Evolutionary conservation across 2,888 invertebrate genomes (phyloP), one percentile per base, ranked within the genome.

Genomic region (Trilocha varians): DNA sequence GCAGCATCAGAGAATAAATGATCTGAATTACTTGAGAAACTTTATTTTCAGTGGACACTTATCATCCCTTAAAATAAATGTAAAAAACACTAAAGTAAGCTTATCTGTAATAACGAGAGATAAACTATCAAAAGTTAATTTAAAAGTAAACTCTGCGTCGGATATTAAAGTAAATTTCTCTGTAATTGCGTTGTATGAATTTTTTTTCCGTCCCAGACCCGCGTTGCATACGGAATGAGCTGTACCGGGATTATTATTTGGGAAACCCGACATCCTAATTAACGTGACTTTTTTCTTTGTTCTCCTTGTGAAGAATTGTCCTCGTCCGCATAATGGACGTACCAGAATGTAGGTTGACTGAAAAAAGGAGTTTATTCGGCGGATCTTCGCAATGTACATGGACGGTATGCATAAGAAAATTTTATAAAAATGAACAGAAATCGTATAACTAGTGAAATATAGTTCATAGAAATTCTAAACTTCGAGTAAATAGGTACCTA

Each of bases 211-310:
- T 63, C 55, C 57, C 63, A 59, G 61, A 61, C 60, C 60, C 59
- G 60, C 66, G 60, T 66, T 71, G 77, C 78, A 80, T 82, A 77
- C 74, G 57, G 74, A 80, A 79, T 79, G 73, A 77, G 71, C 59
- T 65, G 61, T 71, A 55, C 58, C 59, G 70, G 74, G 72, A 75
- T 78, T 78, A 79, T 78, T 82, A 78, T 80, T 80, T 78, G 75
- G 77, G 65, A 64, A 71, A 70, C 70, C 70, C 70, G 78, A 79
- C 79, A 73, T 77, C 75, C 77, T 80, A 79, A 82, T 80, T 80
- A 80, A 73, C 70, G 75, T 66, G 74, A 68, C 66, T 75, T 73
- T 75, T 71, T 25, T 71, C 70, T 73, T 70, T 69, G 67, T 71
- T 63, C 59, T 50, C 51, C 49, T 57, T 59, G 62, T 57, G 49